These are phyloP conservation scores for Megalops cyprinoides DNA, from an alignment of 2,797 vertebrate species.

Conservation along the genomic window DNA sequence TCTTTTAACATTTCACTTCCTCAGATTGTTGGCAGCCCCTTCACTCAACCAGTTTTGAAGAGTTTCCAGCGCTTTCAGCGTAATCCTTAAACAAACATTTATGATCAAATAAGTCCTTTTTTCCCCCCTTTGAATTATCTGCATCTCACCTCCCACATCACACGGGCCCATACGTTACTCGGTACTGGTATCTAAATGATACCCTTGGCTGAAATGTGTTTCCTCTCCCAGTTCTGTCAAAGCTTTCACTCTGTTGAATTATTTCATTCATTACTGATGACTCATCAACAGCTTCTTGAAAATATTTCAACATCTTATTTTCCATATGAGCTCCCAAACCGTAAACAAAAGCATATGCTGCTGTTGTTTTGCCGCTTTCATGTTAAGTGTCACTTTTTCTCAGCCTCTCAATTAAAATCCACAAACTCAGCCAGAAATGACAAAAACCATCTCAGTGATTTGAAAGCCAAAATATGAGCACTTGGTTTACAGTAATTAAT, in stretches of 20 bases:
- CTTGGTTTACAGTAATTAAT: too few species aligned
- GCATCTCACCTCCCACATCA: neutral
- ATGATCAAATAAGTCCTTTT: neutral
- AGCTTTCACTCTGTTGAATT: neutral
- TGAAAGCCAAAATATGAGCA: too few species aligned
- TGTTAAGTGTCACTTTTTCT: too few species aligned
- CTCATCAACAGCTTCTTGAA: too few species aligned
- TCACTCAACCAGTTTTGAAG: neutral
- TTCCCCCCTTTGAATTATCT: neutral
- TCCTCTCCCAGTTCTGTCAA: neutral
- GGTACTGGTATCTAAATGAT: neutral
- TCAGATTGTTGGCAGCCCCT: conserved; percentile 3
- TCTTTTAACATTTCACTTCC: neutral
- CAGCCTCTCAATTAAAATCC: too few species aligned
- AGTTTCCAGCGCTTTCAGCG: neutral
- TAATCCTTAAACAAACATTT: neutral
- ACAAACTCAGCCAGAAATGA: too few species aligned
- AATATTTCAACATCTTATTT: too few species aligned
- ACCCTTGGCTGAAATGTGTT: neutral
- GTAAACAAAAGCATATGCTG: too few species aligned
- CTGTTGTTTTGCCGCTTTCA: too few species aligned
- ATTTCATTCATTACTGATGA: too few species aligned
- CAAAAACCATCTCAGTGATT: too few species aligned
- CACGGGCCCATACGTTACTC: neutral
- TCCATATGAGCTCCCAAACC: too few species aligned